These are phyloP conservation scores for Hydractinia symbiolongicarpus DNA, from an alignment of 30 jellyfish, hydroid and myxozoan species.

Conservation along the genomic window DNA sequence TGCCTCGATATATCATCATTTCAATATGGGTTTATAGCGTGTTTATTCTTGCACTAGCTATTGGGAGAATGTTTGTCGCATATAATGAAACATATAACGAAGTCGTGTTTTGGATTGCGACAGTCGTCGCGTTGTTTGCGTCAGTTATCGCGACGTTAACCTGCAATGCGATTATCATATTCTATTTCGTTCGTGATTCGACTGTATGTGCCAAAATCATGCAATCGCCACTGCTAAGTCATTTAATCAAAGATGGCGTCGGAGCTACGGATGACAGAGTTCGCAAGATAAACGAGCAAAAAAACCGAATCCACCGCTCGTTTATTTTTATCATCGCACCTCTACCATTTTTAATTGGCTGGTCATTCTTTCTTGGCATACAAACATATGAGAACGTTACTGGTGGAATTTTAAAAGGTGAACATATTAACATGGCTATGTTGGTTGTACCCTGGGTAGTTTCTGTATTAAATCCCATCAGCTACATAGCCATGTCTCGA, in stretches of 20 bases:
- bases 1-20: neutral
- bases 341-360: slow-evolving; percentile 18
- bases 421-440: slow-evolving; percentile 10
- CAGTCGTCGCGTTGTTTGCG: neutral
- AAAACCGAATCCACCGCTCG: neutral
- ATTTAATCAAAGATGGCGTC: neutral
- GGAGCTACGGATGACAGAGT: neutral
- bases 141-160: neutral
- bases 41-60: neutral
- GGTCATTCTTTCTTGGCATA: slow-evolving; percentile 16
- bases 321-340: slow-evolving; percentile 14
- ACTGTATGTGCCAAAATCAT: neutral
- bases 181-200: neutral
- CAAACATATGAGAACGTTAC: neutral
- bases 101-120: slow-evolving; percentile 4
- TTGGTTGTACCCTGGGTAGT: slow-evolving; percentile 18
- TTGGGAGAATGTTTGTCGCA: neutral
- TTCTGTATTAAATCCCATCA: slow-evolving; percentile 7
- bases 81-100: neutral
- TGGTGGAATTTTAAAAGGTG: neutral
- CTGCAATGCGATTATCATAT: neutral
- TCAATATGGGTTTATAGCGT: neutral
- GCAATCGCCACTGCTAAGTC: neutral
- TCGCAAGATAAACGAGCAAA: neutral
- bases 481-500: neutral